Evolutionary conservation across 2,888 invertebrate genomes (phyloP), one percentile per base, ranked within the genome.

Genomic region (Cancer borealis): DNA sequence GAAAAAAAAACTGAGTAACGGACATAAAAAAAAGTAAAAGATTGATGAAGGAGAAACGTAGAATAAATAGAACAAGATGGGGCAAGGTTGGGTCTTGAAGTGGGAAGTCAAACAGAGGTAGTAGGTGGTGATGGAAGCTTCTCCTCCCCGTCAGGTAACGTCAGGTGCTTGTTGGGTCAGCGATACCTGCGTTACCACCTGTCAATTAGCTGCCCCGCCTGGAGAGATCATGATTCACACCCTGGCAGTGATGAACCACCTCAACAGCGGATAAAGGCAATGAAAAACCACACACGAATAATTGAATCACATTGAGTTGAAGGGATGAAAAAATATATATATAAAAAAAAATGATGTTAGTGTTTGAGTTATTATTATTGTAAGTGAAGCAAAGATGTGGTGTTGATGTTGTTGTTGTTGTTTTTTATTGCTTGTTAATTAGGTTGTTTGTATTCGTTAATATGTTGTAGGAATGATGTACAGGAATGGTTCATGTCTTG

Each of bases 201-300:
- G 79, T 79, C 79, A 79, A 79, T 79, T 79, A 79, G 79, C 30
- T 2, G 79, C 6, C 79, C 79, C 79, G 79, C 79, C 79, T 8
- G 66, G n/a, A n/a, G 66, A 66, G 66, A 66, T n/a, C 79, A 79
- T 79, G 79, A 79, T 79, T 79, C 79, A 79, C 79, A 30, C 30
- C 30, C 10, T 26, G 79, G 79, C 79, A 79, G 6, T 79, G 79
- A 79, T 79, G 79, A 79, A 79, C 79, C 79, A 21, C 79, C 79
- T 3, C 8, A 10, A 3, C 79, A 30, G 30, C 26, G 30, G 79
- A 79, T 79, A 79, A 26, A 79, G 79, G 79, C 79, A 79, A 79
- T 79, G 79, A 79, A 79, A 79, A 79, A 79, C 79, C 26, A 79
- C 79, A 30, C 30, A 8, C 30, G 79, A 79, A 79, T 79, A 79